Base-by-base conservation (phyloP, 2,113 vertebrate species). In the Zapornia atra region DNA sequence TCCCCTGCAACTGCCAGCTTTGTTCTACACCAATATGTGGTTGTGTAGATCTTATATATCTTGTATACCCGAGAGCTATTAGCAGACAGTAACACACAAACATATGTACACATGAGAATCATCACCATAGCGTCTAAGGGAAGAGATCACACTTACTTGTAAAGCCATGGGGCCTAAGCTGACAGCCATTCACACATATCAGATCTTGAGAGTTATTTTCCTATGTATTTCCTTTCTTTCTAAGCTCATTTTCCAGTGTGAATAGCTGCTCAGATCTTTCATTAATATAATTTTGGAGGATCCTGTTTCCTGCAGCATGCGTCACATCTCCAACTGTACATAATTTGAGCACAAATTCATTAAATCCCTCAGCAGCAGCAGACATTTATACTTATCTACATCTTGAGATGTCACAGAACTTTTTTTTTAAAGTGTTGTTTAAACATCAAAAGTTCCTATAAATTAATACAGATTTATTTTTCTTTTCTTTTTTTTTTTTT, bases 191-290 rank as follows among this genome's bases (percentile, higher is more conserved):
- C 16, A 57, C 11, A 26, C 12, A 44, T 1, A 34, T 51, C 5
- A 65, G 15, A 51, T 21, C 18, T 36, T 65, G 15, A 70, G 10
- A 5, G 0, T 2, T 29, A 31, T 79, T 21, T 46, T 7, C 0
- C 15, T 42, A 6, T 22, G 1, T 22, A 70, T 65, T 87, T 70
- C 22, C 15, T 86, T 82, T 64, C 14, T 78, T 81, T 89, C 40
- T 66, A 78, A 46, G 9, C 3, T 68, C 5, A 59, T 78, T 85
- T 87, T 50, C 14, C 29, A 29, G 31, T 63, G 26, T 46, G 82
- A 92, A 48, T 71, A 56, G 29, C 24, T 79, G 10, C 2, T 75
- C 9, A 59, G 48, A 34, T 54, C 16, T 72, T 79, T 82, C 40
- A 65, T 70, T 56, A 76, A 31, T 31, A 20, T 9, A 69, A 38